Percentiles rank a stretch among this genome's conserved stretches.
Conservation (phyloP, 2,888 invertebrate species). For the Zele albiditarsus region DNA sequence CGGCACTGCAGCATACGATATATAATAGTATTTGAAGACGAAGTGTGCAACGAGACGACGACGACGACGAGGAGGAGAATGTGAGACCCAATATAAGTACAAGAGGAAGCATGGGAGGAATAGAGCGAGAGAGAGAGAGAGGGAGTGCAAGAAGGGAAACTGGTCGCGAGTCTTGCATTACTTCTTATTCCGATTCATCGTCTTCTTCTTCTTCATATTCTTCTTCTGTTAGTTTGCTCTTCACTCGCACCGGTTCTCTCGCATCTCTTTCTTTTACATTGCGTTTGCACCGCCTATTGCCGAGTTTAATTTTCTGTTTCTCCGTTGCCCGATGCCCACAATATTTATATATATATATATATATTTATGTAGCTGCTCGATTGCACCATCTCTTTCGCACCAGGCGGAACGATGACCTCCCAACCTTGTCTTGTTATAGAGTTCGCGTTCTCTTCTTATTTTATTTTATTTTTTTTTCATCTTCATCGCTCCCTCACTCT, state of each 20-base stretch:
- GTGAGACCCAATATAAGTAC: constrained; percentile 40
- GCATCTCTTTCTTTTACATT: constrained; percentile 18
- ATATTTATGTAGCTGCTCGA: neutral
- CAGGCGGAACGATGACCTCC: constrained; percentile 58
- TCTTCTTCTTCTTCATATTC: constrained; percentile 40
- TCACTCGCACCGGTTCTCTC: constrained; percentile 54
- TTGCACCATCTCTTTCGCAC: constrained; percentile 44
- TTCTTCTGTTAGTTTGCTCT: constrained; percentile 51
- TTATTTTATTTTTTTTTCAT: constrained; percentile 36
- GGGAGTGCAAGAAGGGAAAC: constrained; percentile 26
- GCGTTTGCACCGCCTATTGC: neutral
- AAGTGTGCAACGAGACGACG: constrained; percentile 34
- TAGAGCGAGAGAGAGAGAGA: too few species aligned
- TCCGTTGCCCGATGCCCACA: constrained; percentile 60
- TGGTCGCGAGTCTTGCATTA: constrained; percentile 48
- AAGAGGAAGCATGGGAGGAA: constrained; percentile 41
- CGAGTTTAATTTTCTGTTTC: constrained; percentile 54
- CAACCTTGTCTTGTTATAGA: constrained; percentile 61
- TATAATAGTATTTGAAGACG: constrained; percentile 8
- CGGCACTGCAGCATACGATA: neutral
- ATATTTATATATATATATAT: constrained; percentile 1
- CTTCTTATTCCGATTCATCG: constrained; percentile 48
- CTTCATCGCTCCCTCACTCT: constrained; percentile 11
- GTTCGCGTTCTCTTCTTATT: constrained; percentile 46
- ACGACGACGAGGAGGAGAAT: constrained; percentile 41